Conservation (phyloP, 1,140 invertebrate species). For the Trachymyrmex cornetzi region DNA sequence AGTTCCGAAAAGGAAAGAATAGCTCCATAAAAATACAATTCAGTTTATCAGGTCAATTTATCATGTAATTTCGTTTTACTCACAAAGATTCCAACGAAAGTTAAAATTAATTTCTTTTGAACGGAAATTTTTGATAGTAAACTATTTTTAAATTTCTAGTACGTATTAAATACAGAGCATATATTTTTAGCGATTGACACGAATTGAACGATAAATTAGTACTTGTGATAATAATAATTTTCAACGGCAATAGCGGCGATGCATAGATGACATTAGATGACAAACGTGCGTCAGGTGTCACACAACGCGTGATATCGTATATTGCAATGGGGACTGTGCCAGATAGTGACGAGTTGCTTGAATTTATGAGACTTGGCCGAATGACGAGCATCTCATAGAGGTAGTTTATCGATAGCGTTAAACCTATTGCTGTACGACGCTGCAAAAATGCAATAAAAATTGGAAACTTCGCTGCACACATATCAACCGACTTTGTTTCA, state of each 20-base stretch:
- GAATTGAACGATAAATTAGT: background rate
- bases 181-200: background rate
- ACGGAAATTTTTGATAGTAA: background rate
- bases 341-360: conserved; percentile 75
- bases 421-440: conserved; percentile 20
- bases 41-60: conserved; percentile 32
- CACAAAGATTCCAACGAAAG: background rate
- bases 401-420: conserved; percentile 69
- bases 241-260: conserved; percentile 56
- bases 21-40: conserved; percentile 3
- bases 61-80: conserved; percentile 10
- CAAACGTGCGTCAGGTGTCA: conserved; percentile 74
- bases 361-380: conserved; percentile 72
- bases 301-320: conserved; percentile 69
- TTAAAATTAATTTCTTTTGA: background rate
- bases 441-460: conserved; percentile 47
- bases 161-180: background rate
- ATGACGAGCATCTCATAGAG: conserved; percentile 66
- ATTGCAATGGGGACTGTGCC: conserved; percentile 52
- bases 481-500: background rate
- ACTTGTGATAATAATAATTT: conserved; percentile 51
- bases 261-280: conserved; percentile 71
- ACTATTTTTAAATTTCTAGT: conserved; percentile 4
- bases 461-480: background rate
- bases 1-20: background rate